These are phyloP conservation scores for Gopherus evgoodei DNA, from an alignment of 2,113 vertebrate genomes.

Conservation along the genomic window DNA sequence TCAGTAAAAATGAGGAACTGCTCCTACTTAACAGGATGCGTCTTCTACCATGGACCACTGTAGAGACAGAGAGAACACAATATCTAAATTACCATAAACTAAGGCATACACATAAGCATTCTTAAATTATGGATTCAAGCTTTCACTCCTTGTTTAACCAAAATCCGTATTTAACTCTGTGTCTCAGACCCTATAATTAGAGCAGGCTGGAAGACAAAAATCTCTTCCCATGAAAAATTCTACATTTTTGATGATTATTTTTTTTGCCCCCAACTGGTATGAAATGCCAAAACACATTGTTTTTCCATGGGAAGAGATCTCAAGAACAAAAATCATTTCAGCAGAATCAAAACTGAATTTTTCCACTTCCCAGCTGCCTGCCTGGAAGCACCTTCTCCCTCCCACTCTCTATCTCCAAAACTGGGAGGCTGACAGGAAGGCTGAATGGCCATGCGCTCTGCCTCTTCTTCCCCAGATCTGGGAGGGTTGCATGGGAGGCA, in stretches of 20 bases:
- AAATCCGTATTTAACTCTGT: background rate
- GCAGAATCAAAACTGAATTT: background rate
- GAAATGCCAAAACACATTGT: background rate
- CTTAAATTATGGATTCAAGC: background rate
- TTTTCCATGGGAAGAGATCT: background rate
- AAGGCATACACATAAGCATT: background rate
- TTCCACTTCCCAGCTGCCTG: background rate
- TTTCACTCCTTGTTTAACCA: background rate
- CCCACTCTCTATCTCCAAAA: background rate
- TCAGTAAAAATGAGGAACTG: background rate
- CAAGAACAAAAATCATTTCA: background rate
- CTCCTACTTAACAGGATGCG: background rate
- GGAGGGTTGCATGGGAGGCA: background rate
- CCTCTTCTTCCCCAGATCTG: background rate
- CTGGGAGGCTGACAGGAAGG: background rate
- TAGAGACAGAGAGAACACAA: background rate
- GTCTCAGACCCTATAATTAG: background rate
- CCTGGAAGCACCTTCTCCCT: background rate
- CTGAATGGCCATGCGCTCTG: background rate
- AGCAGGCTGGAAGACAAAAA: background rate
- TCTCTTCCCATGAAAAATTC: background rate
- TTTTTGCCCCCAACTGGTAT: background rate
- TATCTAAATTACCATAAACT: background rate
- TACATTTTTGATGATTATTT: background rate
- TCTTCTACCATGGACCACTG: background rate